Conservation (phyloP, 2,888 invertebrate species). For the Leptinotarsa peninsularis region DNA sequence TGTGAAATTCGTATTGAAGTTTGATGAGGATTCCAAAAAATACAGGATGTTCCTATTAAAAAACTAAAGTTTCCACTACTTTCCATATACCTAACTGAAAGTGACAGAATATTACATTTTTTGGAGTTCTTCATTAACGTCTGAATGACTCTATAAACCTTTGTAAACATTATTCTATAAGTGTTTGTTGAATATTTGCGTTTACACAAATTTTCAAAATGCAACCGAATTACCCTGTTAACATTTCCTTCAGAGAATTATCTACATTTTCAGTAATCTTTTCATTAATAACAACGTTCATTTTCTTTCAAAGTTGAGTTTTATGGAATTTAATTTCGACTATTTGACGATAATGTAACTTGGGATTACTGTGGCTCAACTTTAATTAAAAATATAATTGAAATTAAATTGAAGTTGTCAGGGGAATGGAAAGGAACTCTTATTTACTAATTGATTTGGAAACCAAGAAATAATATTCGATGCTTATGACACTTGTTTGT, state of each 20-base stretch:
- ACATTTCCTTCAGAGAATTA: conserved; percentile 5
- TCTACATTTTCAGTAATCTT: conserved; percentile 18
- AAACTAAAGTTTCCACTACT: no score
- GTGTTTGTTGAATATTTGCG: no score
- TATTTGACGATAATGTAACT: conserved; percentile 37
- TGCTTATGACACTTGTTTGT: background rate
- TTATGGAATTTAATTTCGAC: conserved; percentile 32
- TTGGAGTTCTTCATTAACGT: no score
- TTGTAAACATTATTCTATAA: no score
- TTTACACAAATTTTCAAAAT: background rate
- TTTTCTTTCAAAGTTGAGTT: conserved; percentile 33
- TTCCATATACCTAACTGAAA: no score
- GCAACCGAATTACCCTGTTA: background rate
- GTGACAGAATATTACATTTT: no score
- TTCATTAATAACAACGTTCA: conserved; percentile 28
- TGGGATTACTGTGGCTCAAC: conserved; percentile 32
- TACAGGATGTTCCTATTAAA: no score
- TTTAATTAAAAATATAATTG: conserved; percentile 43
- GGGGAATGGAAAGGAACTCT: conserved; percentile 9
- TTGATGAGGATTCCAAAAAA: no score
- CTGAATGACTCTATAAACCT: no score
- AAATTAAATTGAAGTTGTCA: conserved; percentile 37
- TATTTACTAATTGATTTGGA: conserved; percentile 3
- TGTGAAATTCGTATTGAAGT: no score
- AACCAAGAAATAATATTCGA: background rate